A percentile compares a stretch with the other conserved stretches of the same genome.
Evolutionary conservation across 2,797 vertebrate species (phyloP).

Genomic region (Halcyon smyrnensis): DNA sequence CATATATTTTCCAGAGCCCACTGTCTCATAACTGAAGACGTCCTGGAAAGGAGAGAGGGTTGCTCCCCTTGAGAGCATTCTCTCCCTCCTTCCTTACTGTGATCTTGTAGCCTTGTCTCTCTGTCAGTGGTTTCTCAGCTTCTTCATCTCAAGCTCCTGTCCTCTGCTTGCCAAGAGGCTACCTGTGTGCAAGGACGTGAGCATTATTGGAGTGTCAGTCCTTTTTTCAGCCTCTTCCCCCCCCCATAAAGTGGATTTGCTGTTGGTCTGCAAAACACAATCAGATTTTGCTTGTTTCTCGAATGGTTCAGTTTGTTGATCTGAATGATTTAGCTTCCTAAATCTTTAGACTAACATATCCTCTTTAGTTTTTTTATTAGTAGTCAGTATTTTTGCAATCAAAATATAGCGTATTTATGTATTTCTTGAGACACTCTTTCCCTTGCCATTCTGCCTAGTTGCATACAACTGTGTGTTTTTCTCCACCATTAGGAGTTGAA

Average conservation of each 20-base stretch:
- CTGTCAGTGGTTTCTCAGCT: background rate
- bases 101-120: background rate
- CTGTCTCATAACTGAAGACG: background rate
- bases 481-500: background rate
- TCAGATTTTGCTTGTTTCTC: background rate
- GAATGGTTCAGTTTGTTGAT: background rate
- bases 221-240: background rate
- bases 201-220: background rate
- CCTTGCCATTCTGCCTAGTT: rapidly evolving
- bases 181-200: background rate
- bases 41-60: background rate
- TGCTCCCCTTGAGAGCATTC: background rate
- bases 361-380: background rate
- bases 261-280: background rate
- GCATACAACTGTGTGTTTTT: background rate
- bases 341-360: background rate
- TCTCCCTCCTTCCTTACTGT: background rate
- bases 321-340: background rate
- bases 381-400: background rate
- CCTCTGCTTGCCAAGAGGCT: background rate
- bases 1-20: background rate
- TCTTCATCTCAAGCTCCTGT: background rate
- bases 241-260: background rate
- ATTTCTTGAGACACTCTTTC: background rate
- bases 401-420: background rate